These are phyloP conservation scores for Anarhynchus alexandrinus DNA, from an alignment of 2,113 vertebrate genomes.

Conservation along the genomic window DNA sequence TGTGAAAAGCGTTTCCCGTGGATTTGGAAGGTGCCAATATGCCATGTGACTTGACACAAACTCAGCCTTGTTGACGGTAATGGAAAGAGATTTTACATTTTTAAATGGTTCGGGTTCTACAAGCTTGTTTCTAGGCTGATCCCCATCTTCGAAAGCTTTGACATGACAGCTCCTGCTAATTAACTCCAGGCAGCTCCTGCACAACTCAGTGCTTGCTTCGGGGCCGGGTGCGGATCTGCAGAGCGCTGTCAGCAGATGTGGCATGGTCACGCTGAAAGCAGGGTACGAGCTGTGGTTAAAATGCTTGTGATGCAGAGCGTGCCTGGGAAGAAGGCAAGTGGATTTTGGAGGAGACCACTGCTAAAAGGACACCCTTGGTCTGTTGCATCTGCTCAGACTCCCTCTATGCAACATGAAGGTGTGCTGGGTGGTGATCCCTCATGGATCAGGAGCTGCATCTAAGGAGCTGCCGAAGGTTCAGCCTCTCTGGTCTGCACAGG, in stretches of 20 bases:
- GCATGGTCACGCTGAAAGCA: background rate
- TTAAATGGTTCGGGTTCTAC: slow-evolving; percentile 9
- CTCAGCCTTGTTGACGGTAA: slow-evolving; percentile 30
- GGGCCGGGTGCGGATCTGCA: background rate
- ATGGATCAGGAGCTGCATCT: background rate
- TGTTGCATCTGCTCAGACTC: background rate
- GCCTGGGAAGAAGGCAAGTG: no score
- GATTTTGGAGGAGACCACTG: rapidly evolving
- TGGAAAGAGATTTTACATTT: slow-evolving; percentile 59
- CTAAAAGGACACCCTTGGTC: background rate
- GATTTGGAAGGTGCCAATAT: background rate
- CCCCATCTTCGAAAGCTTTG: background rate
- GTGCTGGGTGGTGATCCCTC: background rate
- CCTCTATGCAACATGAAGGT: rapidly evolving
- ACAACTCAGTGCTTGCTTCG: background rate
- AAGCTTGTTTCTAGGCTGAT: background rate
- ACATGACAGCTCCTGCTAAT: slow-evolving; percentile 56
- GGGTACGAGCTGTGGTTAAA: rapidly evolving
- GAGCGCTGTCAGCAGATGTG: background rate
- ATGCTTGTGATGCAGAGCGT: rapidly evolving
- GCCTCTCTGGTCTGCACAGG: background rate
- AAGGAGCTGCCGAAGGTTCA: rapidly evolving
- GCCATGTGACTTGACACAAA: background rate
- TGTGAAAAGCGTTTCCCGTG: background rate
- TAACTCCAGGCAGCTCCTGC: slow-evolving; percentile 26